These are phyloP conservation scores for Lamellibrachia columna DNA, from an alignment of 2,888 invertebrate genomes.

Conservation along the genomic window DNA sequence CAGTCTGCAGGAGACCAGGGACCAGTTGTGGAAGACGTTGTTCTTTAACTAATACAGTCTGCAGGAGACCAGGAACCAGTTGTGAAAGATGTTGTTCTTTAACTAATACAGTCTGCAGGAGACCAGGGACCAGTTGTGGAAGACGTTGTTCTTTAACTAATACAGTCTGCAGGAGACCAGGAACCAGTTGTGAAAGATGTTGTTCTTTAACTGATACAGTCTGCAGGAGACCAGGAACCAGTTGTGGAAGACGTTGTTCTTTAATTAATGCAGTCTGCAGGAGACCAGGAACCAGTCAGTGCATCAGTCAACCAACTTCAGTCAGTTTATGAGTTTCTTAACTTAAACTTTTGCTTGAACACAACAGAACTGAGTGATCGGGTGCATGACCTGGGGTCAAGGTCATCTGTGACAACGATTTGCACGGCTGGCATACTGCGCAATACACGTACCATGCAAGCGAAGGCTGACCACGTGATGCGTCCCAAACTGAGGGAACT, in stretches of 20 bases:
- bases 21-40: neutral
- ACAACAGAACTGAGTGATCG: neutral
- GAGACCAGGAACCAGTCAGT: neutral
- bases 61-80: too few relatives aligned
- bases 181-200: too few relatives aligned
- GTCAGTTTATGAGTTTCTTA: neutral
- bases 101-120: too few relatives aligned
- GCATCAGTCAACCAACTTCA: neutral
- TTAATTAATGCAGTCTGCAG: neutral
- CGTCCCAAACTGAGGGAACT: constrained; percentile 23
- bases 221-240: neutral
- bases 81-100: too few relatives aligned
- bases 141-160: too few relatives aligned
- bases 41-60: too few relatives aligned
- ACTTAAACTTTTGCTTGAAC: neutral
- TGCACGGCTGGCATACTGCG: neutral
- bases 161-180: too few relatives aligned
- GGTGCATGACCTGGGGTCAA: neutral
- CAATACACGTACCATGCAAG: neutral
- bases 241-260: neutral
- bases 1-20: neutral
- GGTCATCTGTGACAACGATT: neutral
- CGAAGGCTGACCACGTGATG: constrained; percentile 19
- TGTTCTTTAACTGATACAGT: too few relatives aligned
- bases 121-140: too few relatives aligned